Evolutionary conservation across 2,113 vertebrate species (phyloP), one percentile per base, ranked within the genome.

Genomic region (Theristicus caerulescens): DNA sequence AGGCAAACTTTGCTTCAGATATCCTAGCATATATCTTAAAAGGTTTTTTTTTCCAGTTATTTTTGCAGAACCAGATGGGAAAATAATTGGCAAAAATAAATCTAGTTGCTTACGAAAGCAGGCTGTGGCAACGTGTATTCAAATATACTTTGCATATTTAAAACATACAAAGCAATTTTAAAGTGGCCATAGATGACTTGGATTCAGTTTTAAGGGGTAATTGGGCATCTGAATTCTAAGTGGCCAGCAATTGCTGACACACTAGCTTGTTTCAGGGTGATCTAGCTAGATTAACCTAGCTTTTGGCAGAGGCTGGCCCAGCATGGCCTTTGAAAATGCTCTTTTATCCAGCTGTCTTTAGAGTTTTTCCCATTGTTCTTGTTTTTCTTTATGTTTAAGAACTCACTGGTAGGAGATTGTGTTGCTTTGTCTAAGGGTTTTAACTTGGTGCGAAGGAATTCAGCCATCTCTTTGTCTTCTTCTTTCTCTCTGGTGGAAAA

Each of bases 401-500:
- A 98, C 99, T 99, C 96, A 99, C 99, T 98, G 86, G 98, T 97
- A 96, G 98, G 96, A 66, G 97, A 98, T 72, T 98, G 98, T 86
- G 98, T 98, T 95, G 98, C 98, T 98, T 99, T 99, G 94, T 99
- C 99, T 97, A 98, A 96, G 57, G 99, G 98, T 98, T 98, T 99
- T 97, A 99, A 99, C 97, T 99, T 99, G 97, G 99, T 99, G 86
- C 98, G 98, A 92, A 99, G 98, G 96, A 99, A 99, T 97, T 99
- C 99, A 0, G 99, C 99, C 99, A 99, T 99, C 97, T 99, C 99
- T 73, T 99, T 99, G 96, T 99, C 99, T 98, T 99, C 99, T 97
- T 99, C 99, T 90, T 98, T 98, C 96, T 99, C 99, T 97, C 99
- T 99, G 97, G 86, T 86, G 49, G 49, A 85, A 64, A 32, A 94